A percentile compares a stretch with the other conserved stretches of the same genome.
phyloP scores from a whole-genome alignment of 2,888 invertebrate genomes.

The Sipha maydis region DNA sequence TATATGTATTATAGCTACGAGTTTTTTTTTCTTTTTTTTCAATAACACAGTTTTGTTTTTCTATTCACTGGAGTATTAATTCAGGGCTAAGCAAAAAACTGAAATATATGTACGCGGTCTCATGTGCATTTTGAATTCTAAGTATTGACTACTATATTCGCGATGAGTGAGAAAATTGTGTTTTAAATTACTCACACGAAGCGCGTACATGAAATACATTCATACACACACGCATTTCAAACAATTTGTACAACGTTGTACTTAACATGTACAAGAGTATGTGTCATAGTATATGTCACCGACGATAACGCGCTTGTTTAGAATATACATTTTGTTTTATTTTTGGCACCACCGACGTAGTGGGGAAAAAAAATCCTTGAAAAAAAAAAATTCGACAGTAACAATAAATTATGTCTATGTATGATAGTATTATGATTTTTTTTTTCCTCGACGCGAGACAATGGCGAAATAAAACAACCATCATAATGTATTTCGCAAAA shows the following conservation, averaged over 20 bases:
- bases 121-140: background rate
- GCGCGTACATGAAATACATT: no score
- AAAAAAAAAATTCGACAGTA: slow-evolving; percentile 8
- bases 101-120: background rate
- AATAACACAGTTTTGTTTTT: slow-evolving; percentile 37
- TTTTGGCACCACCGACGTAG: background rate
- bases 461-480: background rate
- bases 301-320: background rate
- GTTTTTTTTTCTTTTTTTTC: slow-evolving; percentile 20
- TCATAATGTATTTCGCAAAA: slow-evolving; percentile 5
- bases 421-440: slow-evolving; percentile 8
- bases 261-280: background rate
- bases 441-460: background rate
- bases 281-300: background rate
- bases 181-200: no score
- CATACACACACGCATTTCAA: background rate
- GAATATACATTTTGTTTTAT: slow-evolving; percentile 31
- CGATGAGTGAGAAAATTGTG: no score
- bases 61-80: slow-evolving; percentile 15
- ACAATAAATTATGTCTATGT: background rate
- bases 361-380: slow-evolving; percentile 11
- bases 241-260: background rate
- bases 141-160: background rate
- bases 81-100: slow-evolving; percentile 7
- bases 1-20: slow-evolving; percentile 13